Conservation (phyloP, 2,113 vertebrate genomes). For the Ariopsis seemanni region DNA sequence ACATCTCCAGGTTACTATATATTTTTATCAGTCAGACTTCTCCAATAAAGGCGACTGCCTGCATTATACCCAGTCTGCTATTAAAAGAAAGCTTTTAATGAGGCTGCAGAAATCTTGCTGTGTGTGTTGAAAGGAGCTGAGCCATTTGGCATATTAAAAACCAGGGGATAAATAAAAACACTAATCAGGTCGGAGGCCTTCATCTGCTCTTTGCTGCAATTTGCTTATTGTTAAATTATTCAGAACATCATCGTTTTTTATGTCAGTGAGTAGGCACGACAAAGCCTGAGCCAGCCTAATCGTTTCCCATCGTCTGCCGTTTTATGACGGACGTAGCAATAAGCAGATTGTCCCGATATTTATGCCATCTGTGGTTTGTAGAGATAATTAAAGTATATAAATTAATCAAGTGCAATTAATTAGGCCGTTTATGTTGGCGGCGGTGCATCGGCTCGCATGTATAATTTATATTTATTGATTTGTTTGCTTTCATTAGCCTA, state of each 20-base stretch:
- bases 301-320: conserved; percentile 91
- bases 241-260: conserved; percentile 79
- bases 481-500: conserved; percentile 99
- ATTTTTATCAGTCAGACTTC: background rate
- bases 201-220: conserved; percentile 79
- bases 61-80: conserved; percentile 68
- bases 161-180: conserved; percentile 62
- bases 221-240: conserved; percentile 90
- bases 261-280: conserved; percentile 80
- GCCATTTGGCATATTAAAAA: conserved; percentile 61
- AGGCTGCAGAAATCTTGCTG: conserved; percentile 53
- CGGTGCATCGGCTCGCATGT: conserved; percentile 99
- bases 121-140: conserved; percentile 56
- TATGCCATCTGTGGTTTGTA: conserved; percentile 98
- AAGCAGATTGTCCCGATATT: conserved; percentile 99
- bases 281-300: conserved; percentile 80
- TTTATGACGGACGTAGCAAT: conserved; percentile 99
- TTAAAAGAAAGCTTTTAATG: conserved; percentile 53
- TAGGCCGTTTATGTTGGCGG: conserved; percentile 99
- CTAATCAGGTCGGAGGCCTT: conserved; percentile 58
- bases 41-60: conserved; percentile 63
- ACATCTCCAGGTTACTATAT: background rate
- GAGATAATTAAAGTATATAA: conserved; percentile 99
- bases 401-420: conserved; percentile 99
- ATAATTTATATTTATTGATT: conserved; percentile 99